Percentiles rank a stretch among this genome's conserved stretches.
Conservation (phyloP, 2,113 vertebrate species). For the Ceuthmochares aereus region DNA sequence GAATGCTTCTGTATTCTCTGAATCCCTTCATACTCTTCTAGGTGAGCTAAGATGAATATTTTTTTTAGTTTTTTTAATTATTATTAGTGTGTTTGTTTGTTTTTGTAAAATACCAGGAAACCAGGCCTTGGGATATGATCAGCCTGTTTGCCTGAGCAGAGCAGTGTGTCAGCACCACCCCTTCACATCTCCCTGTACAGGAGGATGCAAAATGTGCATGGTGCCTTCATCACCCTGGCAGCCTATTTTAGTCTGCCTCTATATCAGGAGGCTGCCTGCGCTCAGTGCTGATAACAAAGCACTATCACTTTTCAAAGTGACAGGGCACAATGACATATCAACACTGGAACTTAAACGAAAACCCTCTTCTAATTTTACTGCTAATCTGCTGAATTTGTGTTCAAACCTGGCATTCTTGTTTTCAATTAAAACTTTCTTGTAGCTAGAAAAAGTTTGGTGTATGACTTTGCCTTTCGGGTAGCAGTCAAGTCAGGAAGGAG, state of each 20-base stretch:
- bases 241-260: conserved; percentile 73
- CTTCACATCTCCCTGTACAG: neutral
- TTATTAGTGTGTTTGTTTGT: neutral
- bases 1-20: neutral
- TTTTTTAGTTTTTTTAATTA: neutral
- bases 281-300: conserved; percentile 76
- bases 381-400: conserved; percentile 69
- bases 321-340: conserved; percentile 78
- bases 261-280: conserved; percentile 70
- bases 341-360: conserved; percentile 75
- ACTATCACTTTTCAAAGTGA: conserved; percentile 76
- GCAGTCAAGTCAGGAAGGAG: neutral
- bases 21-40: neutral
- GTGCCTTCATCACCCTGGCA: conserved; percentile 71
- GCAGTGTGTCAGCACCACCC: neutral
- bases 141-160: conserved; percentile 14
- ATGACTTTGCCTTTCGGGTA: neutral
- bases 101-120: neutral
- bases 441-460: conserved; percentile 46
- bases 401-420: conserved; percentile 65
- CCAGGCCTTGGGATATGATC: conserved; percentile 17
- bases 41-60: neutral
- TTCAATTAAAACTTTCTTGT: conserved; percentile 78
- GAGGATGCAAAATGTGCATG: conserved; percentile 38
- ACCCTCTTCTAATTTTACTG: conserved; percentile 77